Base-by-base conservation (phyloP, 2,113 vertebrate genomes). In the Varanus komodoensis region DNA sequence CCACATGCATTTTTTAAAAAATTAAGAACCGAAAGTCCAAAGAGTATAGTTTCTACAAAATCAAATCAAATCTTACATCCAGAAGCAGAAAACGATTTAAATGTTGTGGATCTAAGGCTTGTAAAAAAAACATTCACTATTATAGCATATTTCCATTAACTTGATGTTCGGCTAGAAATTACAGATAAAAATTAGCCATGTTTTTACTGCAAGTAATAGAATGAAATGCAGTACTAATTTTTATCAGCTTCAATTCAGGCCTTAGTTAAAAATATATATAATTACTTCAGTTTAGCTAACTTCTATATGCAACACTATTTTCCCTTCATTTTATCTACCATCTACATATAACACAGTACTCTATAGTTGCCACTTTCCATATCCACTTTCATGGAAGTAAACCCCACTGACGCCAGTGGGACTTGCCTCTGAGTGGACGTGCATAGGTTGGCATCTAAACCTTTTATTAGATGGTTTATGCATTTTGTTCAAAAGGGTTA, bases 11-110 rank as follows among this genome's bases (percentile, higher is more conserved):
- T 9, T 78, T 34, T 91, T 82, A 92, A 57, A 64, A 90, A 89
- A 23, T 19, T 3, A 29, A 88, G 93, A 82, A 91, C 3, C 14
- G 86, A 85, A 0, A 57, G 54, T 84, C 14, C 71, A 44, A 91
- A 91, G 54, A 68, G 89, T 93, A 92, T 0, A 0, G 75, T 80
- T 81, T 80, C 68, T 71, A 44, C 48, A 93, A 94, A 93, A 83
- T 29, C 89, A 90, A 91, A 80, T 75, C 25, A 67, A 82, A 82
- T 44, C 69, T 68, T 82, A 82, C 77, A 82, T 52, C 91, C 86
- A 91, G 14, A 1, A 68, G 61, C 9, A 77, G 8, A 68, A 90
- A 86, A 9, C 0, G 0, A n/a, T 81, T 88, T 91, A 67, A 38
- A 87, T 81, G 83, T 88, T 54, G 52, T 91, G 87, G 82, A 54